A percentile compares a stretch with the other conserved stretches of the same genome.
Conservation (phyloP, 2,113 vertebrate species). For the Bombycilla garrulus region DNA sequence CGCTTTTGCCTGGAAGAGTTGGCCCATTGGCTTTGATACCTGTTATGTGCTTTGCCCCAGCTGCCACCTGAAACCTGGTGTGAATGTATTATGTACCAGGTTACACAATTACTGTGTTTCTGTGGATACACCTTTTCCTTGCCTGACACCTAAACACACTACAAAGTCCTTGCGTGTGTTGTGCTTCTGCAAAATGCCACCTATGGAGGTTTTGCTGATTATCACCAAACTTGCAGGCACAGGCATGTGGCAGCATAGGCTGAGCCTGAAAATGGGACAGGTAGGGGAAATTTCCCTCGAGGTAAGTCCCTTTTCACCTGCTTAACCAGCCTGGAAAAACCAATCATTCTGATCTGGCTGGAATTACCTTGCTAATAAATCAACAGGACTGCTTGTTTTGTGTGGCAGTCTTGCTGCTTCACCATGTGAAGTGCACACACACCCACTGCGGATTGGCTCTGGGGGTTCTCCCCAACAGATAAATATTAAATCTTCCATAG, state of each 20-base stretch:
- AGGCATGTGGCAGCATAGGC: background rate
- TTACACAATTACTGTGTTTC: background rate
- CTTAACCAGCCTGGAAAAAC: background rate
- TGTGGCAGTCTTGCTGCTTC: background rate
- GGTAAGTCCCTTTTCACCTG: background rate
- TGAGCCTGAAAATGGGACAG: background rate
- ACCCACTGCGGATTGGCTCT: accelerated
- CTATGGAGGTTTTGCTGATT: background rate
- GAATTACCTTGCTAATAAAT: background rate
- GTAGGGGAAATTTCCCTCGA: background rate
- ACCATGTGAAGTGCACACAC: accelerated
- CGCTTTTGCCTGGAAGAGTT: background rate
- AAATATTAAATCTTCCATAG: background rate
- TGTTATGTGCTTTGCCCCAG: background rate
- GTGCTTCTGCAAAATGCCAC: background rate
- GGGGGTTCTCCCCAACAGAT: background rate
- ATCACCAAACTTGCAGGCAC: background rate
- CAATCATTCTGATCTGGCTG: background rate
- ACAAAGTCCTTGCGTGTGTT: accelerated
- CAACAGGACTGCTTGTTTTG: accelerated
- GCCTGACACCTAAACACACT: background rate
- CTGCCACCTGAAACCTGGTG: background rate
- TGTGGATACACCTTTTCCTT: background rate
- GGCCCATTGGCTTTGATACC: background rate
- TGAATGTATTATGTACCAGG: background rate